phyloP scores from a whole-genome alignment of 2,797 vertebrate genomes.

The Sylvia borin region DNA sequence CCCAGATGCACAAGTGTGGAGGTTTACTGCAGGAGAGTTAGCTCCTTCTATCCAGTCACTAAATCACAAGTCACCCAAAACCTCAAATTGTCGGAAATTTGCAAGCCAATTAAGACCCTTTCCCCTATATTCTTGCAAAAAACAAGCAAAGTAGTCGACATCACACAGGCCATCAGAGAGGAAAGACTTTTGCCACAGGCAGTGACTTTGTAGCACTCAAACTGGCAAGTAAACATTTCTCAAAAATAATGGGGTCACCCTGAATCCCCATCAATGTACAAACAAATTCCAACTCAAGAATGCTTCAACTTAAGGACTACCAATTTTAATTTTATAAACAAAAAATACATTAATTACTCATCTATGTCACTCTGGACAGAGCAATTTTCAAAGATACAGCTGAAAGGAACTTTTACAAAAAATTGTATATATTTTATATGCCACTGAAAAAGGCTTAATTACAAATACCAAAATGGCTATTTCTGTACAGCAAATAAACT shows the following conservation, averaged over 20 bases:
- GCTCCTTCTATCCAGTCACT: not conserved
- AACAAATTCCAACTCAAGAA: not conserved
- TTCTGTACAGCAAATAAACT: not conserved
- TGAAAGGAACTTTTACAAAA: not conserved
- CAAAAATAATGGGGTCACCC: not conserved
- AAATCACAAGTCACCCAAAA: not conserved
- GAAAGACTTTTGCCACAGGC: not conserved
- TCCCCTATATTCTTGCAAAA: not conserved
- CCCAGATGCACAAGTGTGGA: not conserved
- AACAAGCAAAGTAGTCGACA: not conserved
- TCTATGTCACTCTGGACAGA: not conserved
- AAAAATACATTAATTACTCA: not conserved
- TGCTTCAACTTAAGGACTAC: not conserved
- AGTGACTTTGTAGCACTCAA: not conserved
- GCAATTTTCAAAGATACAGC: not conserved
- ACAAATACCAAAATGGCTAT: not conserved
- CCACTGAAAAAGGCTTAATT: not conserved
- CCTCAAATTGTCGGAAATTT: not conserved
- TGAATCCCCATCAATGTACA: not conserved
- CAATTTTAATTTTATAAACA: not conserved
- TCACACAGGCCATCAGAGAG: not conserved
- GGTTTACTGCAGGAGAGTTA: not conserved
- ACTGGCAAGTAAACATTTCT: not conserved
- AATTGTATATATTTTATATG: not conserved
- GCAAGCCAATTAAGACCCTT: not conserved